Base-by-base conservation (phyloP, 2,113 vertebrate genomes). In the Toxostoma redivivum region DNA sequence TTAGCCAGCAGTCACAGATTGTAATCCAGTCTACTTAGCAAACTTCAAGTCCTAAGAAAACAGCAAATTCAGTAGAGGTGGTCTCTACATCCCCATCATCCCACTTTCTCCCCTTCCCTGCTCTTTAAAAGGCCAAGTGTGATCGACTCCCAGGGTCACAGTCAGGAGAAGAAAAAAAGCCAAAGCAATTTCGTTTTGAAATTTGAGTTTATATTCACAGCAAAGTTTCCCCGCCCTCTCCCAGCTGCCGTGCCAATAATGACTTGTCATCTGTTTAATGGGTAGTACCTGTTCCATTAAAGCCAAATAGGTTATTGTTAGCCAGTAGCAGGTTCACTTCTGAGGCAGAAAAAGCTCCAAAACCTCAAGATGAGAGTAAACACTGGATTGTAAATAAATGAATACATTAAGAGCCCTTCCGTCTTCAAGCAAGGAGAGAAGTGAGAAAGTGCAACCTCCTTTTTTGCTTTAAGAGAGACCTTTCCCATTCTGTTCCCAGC, bases 111-210 rank as follows among this genome's bases (percentile, higher is more conserved):
- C 35, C 27, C 24, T 50, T 86, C n/a, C 2, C 0, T 42, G 35
- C 60, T 64, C 38, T 81, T 8, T 31, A 22, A 45, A 50, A 74
- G n/a, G 53, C 72, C 54, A 48, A 24, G 38, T 18, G 38, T 81
- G 90, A 80, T 82, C 10, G 0, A 53, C 42, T 81, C 45, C 19
- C 38, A 30, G 86, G 48, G 53, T 64, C 81, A 33, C 58, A 25
- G 42, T 89, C 50, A 81, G 38, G 70, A 66, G 22, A 84, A 76
- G 35, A 85, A 71, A 30, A 94, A 80, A 91, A 90, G 71, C 45
- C 60, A 73, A 86, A 73, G 64, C 38, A 81, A 70, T 96, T 95
- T 80, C 33, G n/a, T 84, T 84, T 95, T 92, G 22, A 76, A 53
- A 76, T 89, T 48, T 57, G 51, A 78, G 54, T 95, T 82, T 73